Percentiles rank a stretch among this genome's conserved stretches.
Conservation (phyloP, 2,888 invertebrate species). For the Bimastos eiseni region DNA sequence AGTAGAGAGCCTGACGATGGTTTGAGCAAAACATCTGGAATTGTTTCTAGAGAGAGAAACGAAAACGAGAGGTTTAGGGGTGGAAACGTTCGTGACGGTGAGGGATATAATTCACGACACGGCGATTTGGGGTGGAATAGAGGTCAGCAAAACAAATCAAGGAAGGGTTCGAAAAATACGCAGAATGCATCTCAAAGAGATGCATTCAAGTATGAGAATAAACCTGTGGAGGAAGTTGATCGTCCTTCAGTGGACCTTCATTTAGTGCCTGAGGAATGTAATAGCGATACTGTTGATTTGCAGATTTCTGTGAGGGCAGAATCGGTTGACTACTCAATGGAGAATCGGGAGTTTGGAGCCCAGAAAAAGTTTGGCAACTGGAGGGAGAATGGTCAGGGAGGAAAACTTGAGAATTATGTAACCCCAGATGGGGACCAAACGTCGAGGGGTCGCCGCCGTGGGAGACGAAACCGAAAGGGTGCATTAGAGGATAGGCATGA, state of each 20-base stretch:
- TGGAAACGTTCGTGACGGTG: background rate
- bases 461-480: background rate
- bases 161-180: background rate
- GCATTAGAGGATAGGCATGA: background rate
- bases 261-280: background rate
- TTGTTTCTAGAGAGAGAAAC: background rate
- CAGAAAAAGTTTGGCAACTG: background rate
- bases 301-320: background rate
- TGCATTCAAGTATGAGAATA: background rate
- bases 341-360: background rate
- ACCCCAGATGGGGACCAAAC: background rate
- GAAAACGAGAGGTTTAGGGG: background rate
- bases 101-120: background rate
- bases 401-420: background rate
- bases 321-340: background rate
- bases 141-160: background rate
- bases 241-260: background rate
- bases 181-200: background rate
- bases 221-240: background rate
- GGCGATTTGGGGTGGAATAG: background rate
- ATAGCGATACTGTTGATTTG: background rate
- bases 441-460: background rate
- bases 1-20: background rate
- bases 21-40: background rate
- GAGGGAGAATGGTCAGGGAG: background rate